Evolutionary conservation across 2,888 invertebrate species (phyloP), one percentile per base, ranked within the genome.

Genomic region (Troides helena): DNA sequence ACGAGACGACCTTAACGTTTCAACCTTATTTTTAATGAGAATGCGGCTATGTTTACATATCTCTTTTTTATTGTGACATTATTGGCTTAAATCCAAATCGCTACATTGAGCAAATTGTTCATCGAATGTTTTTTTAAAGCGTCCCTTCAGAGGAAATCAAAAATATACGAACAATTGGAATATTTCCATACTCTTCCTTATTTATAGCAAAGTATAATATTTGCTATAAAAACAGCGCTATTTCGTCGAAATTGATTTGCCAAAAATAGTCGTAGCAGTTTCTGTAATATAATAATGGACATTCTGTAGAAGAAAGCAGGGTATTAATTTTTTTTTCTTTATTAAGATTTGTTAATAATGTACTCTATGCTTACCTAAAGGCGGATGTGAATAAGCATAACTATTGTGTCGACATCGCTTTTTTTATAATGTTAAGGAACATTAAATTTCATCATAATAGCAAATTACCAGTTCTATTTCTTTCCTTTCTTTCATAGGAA

Each of bases 41-140:
- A 86, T 90, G 87, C 87, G 88, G 82, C 85, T 87, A 85, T 89
- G 89, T 90, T 90, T 90, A 90, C 88, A 89, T 90, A 90, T 87
- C 89, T 89, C 87, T 88, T 87, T 85, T 83, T 85, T 87, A 88
- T 89, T 89, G 87, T 88, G 87, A 85, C 85, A 89, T 85, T 86
- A 85, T 85, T 90, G 90, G 89, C 90, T 77, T 75, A 74, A 80
- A 81, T 87, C 89, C 89, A 89, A 84, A 83, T 84, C 81, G 85
- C 80, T 81, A 82, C 85, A 84, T 83, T 85, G 81, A 84, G 85
- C 83, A 84, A 82, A 83, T 83, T 81, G 76, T 75, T 78, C 77
- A 80, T 83, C 81, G 79, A 78, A 81, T 81, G 79, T 73, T 71
- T 69, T 72, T 72, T 69, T 72, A 73, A 72, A 71, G 71, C 71